Conservation (phyloP, 2,888 invertebrate genomes). For the Chrysodeixis includens region DNA sequence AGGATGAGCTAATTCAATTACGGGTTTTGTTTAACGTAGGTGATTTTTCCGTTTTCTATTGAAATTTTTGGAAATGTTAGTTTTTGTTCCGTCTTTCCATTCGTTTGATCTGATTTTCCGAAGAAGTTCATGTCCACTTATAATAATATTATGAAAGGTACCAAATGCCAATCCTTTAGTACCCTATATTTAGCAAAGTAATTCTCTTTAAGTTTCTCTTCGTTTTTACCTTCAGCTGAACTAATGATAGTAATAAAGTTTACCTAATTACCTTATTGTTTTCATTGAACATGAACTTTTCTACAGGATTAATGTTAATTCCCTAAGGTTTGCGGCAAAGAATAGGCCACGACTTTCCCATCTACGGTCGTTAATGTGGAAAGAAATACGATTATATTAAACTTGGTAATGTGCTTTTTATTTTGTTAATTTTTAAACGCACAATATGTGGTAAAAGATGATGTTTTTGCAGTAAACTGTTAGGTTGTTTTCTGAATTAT, state of each 20-base stretch:
- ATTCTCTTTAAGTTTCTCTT: too few species aligned
- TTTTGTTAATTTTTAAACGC: neutral
- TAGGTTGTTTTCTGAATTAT: too few species aligned
- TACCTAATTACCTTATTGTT: neutral
- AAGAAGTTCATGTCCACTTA: neutral
- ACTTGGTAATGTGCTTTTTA: neutral
- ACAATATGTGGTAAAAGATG: neutral
- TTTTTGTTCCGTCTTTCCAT: too few species aligned
- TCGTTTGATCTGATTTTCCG: neutral
- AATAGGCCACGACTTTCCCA: conserved; percentile 4
- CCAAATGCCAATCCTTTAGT: neutral
- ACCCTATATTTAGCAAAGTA: neutral
- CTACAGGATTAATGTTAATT: neutral
- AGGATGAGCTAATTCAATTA: too few species aligned
- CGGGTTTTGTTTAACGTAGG: too few species aligned
- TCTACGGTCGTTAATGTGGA: neutral
- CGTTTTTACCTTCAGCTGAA: neutral
- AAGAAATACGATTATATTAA: neutral
- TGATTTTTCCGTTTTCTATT: too few species aligned
- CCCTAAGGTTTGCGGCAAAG: neutral
- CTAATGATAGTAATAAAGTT: conserved; percentile 1
- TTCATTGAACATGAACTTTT: neutral
- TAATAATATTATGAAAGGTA: too few species aligned
- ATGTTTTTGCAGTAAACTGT: too few species aligned
- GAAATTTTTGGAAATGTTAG: too few species aligned